Base-by-base conservation (phyloP, 2,113 vertebrate genomes). In the Gallinago jamesoni region DNA sequence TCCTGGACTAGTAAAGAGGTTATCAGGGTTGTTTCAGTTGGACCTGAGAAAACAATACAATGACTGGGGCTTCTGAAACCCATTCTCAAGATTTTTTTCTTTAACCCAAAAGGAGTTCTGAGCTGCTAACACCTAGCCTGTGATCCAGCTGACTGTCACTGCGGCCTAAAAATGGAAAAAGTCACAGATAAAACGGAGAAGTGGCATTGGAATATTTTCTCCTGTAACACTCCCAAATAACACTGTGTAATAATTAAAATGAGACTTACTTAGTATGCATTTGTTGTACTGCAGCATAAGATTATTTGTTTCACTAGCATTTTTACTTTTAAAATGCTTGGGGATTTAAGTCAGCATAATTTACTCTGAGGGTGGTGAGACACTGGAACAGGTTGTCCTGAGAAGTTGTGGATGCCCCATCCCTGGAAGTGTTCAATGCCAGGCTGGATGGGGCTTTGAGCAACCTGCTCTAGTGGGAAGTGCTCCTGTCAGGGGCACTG, bases 81-180 rank as follows among this genome's bases (percentile, higher is more conserved):
- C 19, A 77, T 60, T 50, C 24, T 55, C 2, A 1, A 70, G 20
- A 50, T 47, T 75, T 88, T 52, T 90, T 45, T 27, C 45, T 70
- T 88, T 39, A 75, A 70, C 69, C 81, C 39, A 63, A 23, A 89
- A 84, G 62, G 43, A 59, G 4, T 72, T 85, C 52, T 84, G 68
- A 77, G 27, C 21, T n/a, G 17, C 33, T 60, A 84, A 67, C 0
- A 1, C 21, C 24, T 1, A 0, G 17, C 27, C 56, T 72, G 31
- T 78, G 64, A 62, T 50, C 33, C 33, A 64, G 33, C 43, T 91
- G 52, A 60, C 55, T 75, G 56, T 52, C 47, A 3, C 52, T 60
- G 33, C 2, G 8, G 47, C 43, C 55, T 84, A 3, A 75, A 77
- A 90, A 63, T 43, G 5, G 20, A 66, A 84, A 62, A 37, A 27